Percentiles rank a stretch among this genome's conserved stretches.
phyloP scores from a whole-genome alignment of 2,797 vertebrate species.

The Presbytis comata region DNA sequence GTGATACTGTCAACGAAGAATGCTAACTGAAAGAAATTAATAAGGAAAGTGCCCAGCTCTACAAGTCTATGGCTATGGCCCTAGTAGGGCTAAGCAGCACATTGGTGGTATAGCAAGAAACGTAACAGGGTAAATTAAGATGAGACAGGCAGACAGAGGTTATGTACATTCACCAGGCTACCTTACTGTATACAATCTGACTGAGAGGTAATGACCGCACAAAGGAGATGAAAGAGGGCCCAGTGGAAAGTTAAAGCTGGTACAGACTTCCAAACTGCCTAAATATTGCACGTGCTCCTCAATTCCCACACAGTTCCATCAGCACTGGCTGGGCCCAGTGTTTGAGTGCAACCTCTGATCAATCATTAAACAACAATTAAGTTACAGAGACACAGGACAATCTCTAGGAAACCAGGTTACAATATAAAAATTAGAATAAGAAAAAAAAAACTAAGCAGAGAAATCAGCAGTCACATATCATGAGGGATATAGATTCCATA shows the following conservation, averaged over 20 bases:
- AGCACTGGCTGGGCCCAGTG: neutral
- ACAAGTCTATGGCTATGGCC: neutral
- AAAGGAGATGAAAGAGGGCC: neutral
- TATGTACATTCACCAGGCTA: neutral
- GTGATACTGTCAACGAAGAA: neutral
- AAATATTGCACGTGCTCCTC: neutral
- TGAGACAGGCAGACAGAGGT: neutral
- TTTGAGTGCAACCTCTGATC: neutral
- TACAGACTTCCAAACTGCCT: neutral
- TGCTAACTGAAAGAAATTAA: neutral
- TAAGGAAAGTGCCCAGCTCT: neutral
- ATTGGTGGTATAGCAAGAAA: slow-evolving; percentile 9
- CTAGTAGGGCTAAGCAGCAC: neutral
- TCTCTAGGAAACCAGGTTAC: neutral
- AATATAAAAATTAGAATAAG: neutral
- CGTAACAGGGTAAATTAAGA: slow-evolving; percentile 10
- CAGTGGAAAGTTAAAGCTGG: neutral
- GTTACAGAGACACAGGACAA: neutral
- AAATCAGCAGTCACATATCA: neutral
- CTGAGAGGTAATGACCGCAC: neutral
- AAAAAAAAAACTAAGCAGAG: neutral
- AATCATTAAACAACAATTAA: neutral
- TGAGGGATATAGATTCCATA: neutral
- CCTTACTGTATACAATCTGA: neutral
- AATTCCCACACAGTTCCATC: neutral